Evolutionary conservation across 2,797 vertebrate genomes (phyloP), one percentile per base, ranked within the genome.

Genomic region (Mastacembelus armatus): DNA sequence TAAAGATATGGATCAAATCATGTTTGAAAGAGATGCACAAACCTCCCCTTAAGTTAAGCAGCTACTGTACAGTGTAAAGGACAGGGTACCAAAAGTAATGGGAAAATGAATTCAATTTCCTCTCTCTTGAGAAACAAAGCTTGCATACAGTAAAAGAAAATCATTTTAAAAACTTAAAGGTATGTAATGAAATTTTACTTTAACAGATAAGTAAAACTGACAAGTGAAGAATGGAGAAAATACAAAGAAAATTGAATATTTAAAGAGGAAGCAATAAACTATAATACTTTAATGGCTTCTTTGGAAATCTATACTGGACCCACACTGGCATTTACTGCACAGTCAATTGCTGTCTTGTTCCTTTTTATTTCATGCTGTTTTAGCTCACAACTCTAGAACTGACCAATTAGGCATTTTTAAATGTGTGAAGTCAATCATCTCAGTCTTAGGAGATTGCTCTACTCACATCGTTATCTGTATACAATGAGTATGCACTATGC

Each of bases 361-460:
- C 26, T 70, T 71, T 71, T 74, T 54, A 69, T 57, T 44, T 30
- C n/a, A 59, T 16, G 24, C 10, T 43, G 48, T 67, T n/a, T n/a
- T 45, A 5, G 35, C 44, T 60, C 15, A 44, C 62, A 69, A 48
- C 4, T 32, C 24, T 69, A 65, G 39, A 58, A 70, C 9, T 19
- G 54, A 52, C 26, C 57, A 78, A 70, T 85, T 70, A 78, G 42
- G 18, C 47, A 70, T 63, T 47, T 22, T 64, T 38, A 78, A 73
- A 76, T 39, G 38, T 49, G 64, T 38, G 9, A 56, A 78, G 14
- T 58, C 38, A 47, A 64, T 71, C 39, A 32, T 7, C 4, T 19
- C 5, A 12, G 11, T 50, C 16, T 39, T 12, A 63, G 39, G 32
- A 57, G 42, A 44, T 62, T 50, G 42, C 63, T 43, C 8, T 7